Base-by-base conservation (phyloP, 2,797 vertebrate species). In the Buceros bicornis region DNA sequence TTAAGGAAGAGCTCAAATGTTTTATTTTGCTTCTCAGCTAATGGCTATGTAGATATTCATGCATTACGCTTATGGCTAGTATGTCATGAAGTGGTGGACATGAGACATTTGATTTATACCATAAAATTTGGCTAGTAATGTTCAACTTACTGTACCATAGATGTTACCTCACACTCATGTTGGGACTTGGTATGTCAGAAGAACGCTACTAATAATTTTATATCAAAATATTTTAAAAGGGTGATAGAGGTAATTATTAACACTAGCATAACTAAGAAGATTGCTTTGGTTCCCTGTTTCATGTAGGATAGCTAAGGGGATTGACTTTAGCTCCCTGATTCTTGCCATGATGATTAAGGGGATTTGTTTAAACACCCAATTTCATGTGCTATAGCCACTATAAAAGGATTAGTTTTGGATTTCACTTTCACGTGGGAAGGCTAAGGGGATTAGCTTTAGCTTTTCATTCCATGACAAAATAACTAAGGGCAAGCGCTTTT, bases 351-450 rank as follows among this genome's bases (percentile, higher is more conserved):
- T 97, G 96, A 96, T 97, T 97, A 96, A 95, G 42, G 73, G 90
- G 96, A 97, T 97, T 97, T 97, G 92, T 92, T 96, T 96, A 92
- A 97, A 97, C 48, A 95, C 77, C 89, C 76, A 45, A 90, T 96
- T 97, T 97, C 91, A 90, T 95, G 91, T 95, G 82, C 79, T 69
- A 87, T 31, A 95, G 79, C 87, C 93, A 82, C 94, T 96, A 76
- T 97, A 97, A 97, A 97, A 90, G 96, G 97, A 97, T 97, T 97
- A 97, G 96, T 51, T 97, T 97, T 84, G 94, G 94, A 94, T 97
- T 95, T 89, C 77, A 85, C 82, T 97, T 97, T 90, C 92, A 95
- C 11, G 2, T 95, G 90, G 93, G 87, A 96, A 94, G 61, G 95
- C 94, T 97, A 97, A 97, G 76, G 79, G 92, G 97, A 97, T 97